Evolutionary conservation across 1,140 invertebrate genomes (phyloP), one percentile per base, ranked within the genome.

Genomic region (Cepaea nemoralis): DNA sequence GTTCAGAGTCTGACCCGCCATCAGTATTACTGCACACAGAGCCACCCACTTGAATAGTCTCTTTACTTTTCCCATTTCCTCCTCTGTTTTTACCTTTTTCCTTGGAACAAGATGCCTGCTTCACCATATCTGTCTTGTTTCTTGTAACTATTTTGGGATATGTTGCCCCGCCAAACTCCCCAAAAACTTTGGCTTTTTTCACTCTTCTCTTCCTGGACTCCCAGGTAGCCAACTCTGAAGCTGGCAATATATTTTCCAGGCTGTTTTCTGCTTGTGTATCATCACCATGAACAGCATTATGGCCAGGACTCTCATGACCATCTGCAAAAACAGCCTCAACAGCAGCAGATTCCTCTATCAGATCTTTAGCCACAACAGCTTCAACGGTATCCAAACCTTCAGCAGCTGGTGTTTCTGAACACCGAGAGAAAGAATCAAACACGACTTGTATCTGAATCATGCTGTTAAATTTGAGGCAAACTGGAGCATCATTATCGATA

Each of bases 401-500:
- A 31, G 27, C 27, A 5, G 12, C 59, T 31, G n/a, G 22, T 2
- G 27, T 31, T 63, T 63, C 22, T 31, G 59, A 63, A 10, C 22
- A 24, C 35, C 27, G 1, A 50, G 48, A 14, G 22, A 10, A 45
- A 22, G 16, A 10, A n/a, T 76, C 74, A 37, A 77, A 77, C 2
- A 77, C 6, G 14, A 77, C 39, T 63, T 63, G 6, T 1, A 77
- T 24, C 27, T 42, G 33, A 1, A 77, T 19, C 16, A 35, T 12
- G 31, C 12, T 19, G 14, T 33, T 77, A 42, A 77, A 77, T 31
- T 77, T 77, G 14, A 77, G 0, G 42, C 39, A 77, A 8, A 63
- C 37, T 77, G 75, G 75, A 31, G 39, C 75, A 39, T 59, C 19
- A 16, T 77, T 22, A 63, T 77, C 75, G n/a, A 77, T 63, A 45